These are phyloP conservation scores for Trididemnum miniatum DNA, from an alignment of 23 tunicate genomes.

Conservation along the genomic window DNA sequence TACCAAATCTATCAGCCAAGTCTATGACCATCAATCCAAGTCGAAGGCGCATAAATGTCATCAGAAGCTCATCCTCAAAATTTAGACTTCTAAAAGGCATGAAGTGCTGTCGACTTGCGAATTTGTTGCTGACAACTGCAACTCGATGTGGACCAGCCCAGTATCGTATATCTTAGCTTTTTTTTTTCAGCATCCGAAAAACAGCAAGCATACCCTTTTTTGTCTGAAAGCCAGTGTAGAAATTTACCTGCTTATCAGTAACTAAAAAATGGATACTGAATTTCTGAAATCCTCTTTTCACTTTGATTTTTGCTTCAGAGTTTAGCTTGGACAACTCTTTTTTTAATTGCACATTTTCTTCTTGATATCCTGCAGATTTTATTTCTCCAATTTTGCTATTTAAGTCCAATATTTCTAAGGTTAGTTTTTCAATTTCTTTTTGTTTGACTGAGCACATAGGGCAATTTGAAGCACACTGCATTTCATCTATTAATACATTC, in stretches of 20 bases:
- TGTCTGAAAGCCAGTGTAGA: neutral
- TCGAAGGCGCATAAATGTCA: conserved; percentile 1
- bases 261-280: no score
- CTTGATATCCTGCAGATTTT: no score
- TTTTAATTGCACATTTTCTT: no score
- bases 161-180: neutral
- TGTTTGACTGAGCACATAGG: no score
- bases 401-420: no score
- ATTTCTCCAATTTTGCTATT: no score
- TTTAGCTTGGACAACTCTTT: no score
- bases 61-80: conserved; percentile 4
- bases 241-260: neutral
- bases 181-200: neutral
- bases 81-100: neutral
- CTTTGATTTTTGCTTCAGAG: neutral
- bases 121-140: neutral
- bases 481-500: no score
- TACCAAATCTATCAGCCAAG: neutral
- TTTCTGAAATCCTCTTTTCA: neutral
- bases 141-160: neutral
- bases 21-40: neutral
- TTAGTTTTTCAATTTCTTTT: no score
- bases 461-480: no score
- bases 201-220: neutral
- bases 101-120: neutral